Conservation (phyloP, 35 echinoderm and acorn worm genomes). For the Apostichopus japonicus region DNA sequence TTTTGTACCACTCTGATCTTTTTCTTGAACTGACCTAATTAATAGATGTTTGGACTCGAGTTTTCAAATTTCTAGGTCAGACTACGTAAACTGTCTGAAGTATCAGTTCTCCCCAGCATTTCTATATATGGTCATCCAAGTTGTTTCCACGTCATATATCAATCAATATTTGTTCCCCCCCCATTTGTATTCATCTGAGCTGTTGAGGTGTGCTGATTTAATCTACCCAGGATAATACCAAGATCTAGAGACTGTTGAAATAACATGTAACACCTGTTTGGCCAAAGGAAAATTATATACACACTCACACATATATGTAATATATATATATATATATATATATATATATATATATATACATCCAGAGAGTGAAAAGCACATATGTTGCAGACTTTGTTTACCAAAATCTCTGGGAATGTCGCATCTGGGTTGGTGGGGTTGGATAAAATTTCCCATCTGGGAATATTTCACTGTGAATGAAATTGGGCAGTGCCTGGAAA, state of each 20-base stretch:
- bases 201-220: no score
- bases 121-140: no score
- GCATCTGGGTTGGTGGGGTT: background rate
- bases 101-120: no score
- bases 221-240: no score
- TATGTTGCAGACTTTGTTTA: background rate
- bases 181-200: background rate
- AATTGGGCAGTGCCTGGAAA: background rate
- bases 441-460: no score
- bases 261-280: constrained; percentile 24
- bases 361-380: background rate
- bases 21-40: no score
- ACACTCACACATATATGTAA: no score
- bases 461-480: no score
- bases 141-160: background rate
- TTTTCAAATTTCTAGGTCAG: no score
- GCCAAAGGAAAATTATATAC: background rate
- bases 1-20: no score
- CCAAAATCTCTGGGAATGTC: background rate
- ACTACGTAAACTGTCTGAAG: no score
- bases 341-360: background rate
- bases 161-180: background rate
- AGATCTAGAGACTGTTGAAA: constrained; percentile 4
- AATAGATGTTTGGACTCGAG: no score
- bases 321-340: background rate